A percentile compares a stretch with the other conserved stretches of the same genome.
Conservation (phyloP, 2,113 vertebrate genomes). For the Petrocephalus zakoni region DNA sequence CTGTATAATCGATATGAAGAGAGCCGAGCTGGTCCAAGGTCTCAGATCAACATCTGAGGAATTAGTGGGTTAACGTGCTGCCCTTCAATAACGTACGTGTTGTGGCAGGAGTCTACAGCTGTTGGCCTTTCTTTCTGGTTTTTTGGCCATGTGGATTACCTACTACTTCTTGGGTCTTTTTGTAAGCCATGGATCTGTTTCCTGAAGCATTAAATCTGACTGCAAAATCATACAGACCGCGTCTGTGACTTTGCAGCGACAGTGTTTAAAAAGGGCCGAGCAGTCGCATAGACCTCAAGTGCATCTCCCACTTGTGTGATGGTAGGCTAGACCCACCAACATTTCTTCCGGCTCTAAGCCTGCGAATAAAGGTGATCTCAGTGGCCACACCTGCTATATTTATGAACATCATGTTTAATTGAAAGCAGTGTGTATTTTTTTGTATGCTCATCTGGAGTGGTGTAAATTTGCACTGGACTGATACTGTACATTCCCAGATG, state of each 20-base stretch:
- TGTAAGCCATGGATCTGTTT: neutral
- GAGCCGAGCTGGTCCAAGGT: neutral
- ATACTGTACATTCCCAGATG: neutral
- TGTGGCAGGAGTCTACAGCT: neutral
- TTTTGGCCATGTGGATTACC: neutral
- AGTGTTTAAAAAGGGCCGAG: neutral
- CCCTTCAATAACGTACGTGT: neutral
- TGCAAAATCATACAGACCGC: neutral
- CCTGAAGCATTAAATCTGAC: neutral
- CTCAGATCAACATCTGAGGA: neutral
- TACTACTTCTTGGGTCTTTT: neutral
- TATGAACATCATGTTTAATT: neutral
- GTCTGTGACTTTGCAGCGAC: neutral
- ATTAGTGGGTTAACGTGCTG: neutral
- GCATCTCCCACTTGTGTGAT: neutral
- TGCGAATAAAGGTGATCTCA: neutral
- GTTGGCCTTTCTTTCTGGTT: neutral
- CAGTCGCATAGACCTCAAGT: neutral
- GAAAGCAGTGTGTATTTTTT: neutral
- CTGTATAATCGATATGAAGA: neutral
- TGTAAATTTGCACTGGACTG: neutral
- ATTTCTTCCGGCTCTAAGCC: neutral
- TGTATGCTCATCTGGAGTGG: neutral
- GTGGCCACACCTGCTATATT: neutral
- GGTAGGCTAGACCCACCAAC: neutral